phyloP scores from a whole-genome alignment of 2,888 invertebrate genomes.

The Steinernema carpocapsae region DNA sequence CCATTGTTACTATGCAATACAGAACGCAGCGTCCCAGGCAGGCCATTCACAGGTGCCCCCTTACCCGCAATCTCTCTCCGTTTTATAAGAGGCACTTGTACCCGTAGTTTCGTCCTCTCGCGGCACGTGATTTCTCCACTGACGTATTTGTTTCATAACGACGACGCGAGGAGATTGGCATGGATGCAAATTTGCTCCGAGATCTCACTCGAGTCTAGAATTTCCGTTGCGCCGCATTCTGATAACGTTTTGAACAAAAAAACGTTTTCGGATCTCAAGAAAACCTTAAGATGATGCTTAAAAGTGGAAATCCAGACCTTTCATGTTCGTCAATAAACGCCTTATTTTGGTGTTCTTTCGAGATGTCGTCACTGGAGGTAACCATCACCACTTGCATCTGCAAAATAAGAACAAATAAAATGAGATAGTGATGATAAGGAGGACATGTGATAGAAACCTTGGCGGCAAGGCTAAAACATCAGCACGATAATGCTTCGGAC shows the following conservation, averaged over 20 bases:
- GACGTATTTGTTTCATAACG: too few species aligned
- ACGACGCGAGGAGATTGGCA: not conserved
- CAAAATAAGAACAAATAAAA: not conserved
- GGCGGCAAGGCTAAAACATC: too few species aligned
- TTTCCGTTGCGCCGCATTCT: slow-evolving; percentile 14
- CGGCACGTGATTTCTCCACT: too few species aligned
- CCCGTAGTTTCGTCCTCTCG: too few species aligned
- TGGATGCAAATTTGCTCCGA: slow-evolving; percentile 19
- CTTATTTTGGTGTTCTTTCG: not conserved
- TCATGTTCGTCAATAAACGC: not conserved
- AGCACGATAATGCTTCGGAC: too few species aligned
- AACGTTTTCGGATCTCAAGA: not conserved
- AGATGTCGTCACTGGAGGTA: not conserved
- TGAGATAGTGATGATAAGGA: not conserved
- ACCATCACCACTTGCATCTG: slow-evolving; percentile 6
- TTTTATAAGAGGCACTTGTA: too few species aligned
- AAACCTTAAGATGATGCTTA: not conserved
- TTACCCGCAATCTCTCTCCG: too few species aligned
- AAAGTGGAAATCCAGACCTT: not conserved
- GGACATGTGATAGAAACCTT: too few species aligned
- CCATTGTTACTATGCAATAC: too few species aligned
- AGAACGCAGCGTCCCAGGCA: too few species aligned
- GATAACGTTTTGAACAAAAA: slow-evolving; percentile 16
- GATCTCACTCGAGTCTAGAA: slow-evolving; percentile 5
- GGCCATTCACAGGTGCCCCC: too few species aligned